phyloP scores from a whole-genome alignment of 2,797 vertebrate species.

The Acipenser transmontanus region DNA sequence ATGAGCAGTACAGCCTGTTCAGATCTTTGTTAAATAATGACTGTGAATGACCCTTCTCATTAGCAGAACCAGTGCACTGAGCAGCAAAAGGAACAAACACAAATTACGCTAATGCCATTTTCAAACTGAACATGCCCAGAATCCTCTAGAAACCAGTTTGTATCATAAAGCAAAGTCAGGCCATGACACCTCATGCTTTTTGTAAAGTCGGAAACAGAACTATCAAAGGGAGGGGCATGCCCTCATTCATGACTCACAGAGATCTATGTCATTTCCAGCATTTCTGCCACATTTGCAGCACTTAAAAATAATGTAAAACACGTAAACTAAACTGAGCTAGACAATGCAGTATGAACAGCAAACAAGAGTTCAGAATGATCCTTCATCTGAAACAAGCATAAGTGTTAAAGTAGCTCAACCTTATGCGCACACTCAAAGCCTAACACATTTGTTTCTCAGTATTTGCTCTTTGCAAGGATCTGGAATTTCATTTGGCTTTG shows the following conservation, averaged over 20 bases:
- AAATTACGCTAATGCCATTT: slow-evolving; percentile 1
- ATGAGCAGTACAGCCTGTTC: not conserved
- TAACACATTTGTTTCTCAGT: too few relatives aligned
- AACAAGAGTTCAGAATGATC: too few relatives aligned
- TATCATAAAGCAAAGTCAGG: not conserved
- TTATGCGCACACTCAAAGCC: too few relatives aligned
- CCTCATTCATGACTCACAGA: not conserved
- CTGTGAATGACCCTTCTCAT: not conserved
- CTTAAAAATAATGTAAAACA: too few relatives aligned
- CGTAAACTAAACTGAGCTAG: too few relatives aligned
- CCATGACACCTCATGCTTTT: not conserved
- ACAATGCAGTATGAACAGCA: too few relatives aligned
- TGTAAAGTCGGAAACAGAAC: not conserved
- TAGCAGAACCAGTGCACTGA: not conserved
- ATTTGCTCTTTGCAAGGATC: too few relatives aligned
- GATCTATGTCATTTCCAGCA: too few relatives aligned
- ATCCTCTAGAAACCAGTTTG: not conserved
- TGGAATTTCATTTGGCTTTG: too few relatives aligned
- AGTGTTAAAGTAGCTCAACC: too few relatives aligned
- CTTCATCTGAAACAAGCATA: too few relatives aligned
- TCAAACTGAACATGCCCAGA: not conserved
- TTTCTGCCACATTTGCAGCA: too few relatives aligned
- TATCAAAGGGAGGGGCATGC: not conserved
- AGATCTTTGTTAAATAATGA: not conserved
- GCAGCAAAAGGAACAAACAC: not conserved